Conservation (phyloP, 1,140 invertebrate species). For the Zaprionus nigranus region DNA sequence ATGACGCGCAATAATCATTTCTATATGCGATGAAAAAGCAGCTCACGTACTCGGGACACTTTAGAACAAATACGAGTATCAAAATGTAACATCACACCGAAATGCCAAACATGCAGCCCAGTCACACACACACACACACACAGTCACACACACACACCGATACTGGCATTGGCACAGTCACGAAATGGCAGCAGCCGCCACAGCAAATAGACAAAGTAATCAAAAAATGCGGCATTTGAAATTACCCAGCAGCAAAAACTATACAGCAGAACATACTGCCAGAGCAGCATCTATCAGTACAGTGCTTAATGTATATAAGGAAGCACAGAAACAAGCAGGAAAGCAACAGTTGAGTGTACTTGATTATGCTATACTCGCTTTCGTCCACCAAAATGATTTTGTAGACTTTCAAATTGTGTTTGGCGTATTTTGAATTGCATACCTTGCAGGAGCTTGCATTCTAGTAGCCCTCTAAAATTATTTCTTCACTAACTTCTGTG, state of each 20-base stretch:
- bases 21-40: constrained; percentile 54
- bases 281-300: not conserved
- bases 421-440: too few relatives aligned
- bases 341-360: too few relatives aligned
- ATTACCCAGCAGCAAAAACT: constrained; percentile 30
- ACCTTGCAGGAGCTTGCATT: too few relatives aligned
- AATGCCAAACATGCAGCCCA: constrained; percentile 50
- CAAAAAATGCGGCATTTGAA: constrained; percentile 37
- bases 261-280: not conserved
- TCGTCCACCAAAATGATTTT: too few relatives aligned
- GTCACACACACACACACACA: constrained; percentile 30
- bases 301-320: not conserved
- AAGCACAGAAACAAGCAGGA: too few relatives aligned
- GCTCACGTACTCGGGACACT: constrained; percentile 71
- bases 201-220: constrained; percentile 79
- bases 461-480: too few relatives aligned
- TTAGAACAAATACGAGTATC: constrained; percentile 63
- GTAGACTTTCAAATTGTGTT: too few relatives aligned
- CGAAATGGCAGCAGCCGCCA: constrained; percentile 54
- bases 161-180: constrained; percentile 30
- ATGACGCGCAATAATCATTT: constrained; percentile 78
- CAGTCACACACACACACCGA: not conserved
- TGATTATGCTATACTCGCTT: too few relatives aligned
- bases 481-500: not conserved
- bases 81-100: constrained; percentile 72